These are phyloP conservation scores for Dicyrtoma fusca DNA, from an alignment of 2,888 invertebrate genomes.

Conservation along the genomic window DNA sequence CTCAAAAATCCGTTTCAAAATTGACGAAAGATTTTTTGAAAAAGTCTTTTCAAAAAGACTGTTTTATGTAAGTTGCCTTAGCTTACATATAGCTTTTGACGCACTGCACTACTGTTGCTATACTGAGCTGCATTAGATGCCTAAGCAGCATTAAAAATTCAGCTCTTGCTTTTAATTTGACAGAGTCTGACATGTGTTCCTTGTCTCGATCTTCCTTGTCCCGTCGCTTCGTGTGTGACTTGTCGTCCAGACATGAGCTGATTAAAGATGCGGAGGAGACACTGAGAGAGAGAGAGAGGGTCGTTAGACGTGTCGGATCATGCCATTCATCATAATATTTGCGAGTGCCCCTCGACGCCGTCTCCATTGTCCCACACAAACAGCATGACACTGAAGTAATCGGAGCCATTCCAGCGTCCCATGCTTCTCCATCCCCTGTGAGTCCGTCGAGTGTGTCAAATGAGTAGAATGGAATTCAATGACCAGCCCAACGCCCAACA, in stretches of 20 bases:
- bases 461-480: not conserved
- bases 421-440: conserved; percentile 84
- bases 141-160: no score
- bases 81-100: no score
- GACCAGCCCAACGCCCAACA: not conserved
- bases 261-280: no score
- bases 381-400: conserved; percentile 85
- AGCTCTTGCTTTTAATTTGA: not conserved
- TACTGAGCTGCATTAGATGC: no score
- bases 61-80: no score
- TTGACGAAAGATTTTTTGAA: no score
- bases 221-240: no score
- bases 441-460: no score
- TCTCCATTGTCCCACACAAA: conserved; percentile 90
- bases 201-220: no score
- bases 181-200: not conserved
- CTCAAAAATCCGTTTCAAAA: no score
- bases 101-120: no score
- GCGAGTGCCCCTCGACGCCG: conserved; percentile 88
- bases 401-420: conserved; percentile 88
- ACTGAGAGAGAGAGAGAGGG: not conserved
- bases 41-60: no score
- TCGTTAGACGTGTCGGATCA: conserved; percentile 56
- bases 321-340: conserved; percentile 94
- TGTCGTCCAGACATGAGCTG: not conserved